Conservation (phyloP, 2,113 vertebrate species). For the Vulpes ferrilata region DNA sequence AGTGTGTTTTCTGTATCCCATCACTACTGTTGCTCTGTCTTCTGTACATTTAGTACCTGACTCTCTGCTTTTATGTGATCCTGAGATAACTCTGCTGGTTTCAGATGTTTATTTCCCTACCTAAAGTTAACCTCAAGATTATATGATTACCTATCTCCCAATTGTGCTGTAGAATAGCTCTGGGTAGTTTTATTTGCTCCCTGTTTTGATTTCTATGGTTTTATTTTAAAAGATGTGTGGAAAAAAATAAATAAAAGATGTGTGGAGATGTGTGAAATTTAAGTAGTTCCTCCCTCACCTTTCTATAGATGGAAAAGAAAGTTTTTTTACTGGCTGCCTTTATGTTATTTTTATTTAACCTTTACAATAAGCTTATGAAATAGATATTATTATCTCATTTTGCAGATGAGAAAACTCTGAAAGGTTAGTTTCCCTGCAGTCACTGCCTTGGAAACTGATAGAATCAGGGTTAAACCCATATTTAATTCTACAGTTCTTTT, state of each 20-base stretch:
- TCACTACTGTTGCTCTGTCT: too few relatives aligned
- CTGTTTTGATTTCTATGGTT: background rate
- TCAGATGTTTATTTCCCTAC: background rate
- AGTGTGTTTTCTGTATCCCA: background rate
- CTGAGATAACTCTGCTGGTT: background rate
- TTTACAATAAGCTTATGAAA: background rate
- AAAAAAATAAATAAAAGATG: background rate
- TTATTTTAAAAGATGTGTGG: background rate
- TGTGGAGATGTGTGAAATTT: background rate
- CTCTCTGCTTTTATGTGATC: background rate
- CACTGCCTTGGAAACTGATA: background rate
- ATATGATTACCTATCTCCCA: background rate
- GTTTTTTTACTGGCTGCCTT: background rate
- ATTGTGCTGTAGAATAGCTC: background rate
- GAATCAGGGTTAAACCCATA: background rate
- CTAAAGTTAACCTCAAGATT: background rate
- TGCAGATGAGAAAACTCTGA: slow-evolving; percentile 24
- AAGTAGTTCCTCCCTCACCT: background rate
- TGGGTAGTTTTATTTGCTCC: background rate
- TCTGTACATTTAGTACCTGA: background rate
- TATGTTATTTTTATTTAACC: slow-evolving; percentile 9
- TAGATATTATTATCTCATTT: background rate
- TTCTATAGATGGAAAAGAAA: background rate
- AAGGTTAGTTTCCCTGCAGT: background rate
- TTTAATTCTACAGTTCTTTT: background rate